These are phyloP conservation scores for Cosmia pyralina DNA, from an alignment of 2,888 invertebrate species.

Conservation along the genomic window DNA sequence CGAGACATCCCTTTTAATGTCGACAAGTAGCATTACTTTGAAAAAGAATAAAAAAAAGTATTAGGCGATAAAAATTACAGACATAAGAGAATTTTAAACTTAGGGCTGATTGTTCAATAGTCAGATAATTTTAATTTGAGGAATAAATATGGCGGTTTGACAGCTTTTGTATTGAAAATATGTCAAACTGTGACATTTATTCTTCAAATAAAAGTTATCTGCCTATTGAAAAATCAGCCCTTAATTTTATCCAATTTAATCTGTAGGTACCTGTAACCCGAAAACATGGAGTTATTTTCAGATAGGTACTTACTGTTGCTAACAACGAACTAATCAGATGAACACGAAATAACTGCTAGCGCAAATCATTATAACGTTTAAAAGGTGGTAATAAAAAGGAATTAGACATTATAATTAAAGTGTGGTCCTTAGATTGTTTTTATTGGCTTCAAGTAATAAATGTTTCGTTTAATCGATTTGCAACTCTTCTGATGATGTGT, in stretches of 20 bases:
- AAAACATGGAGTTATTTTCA: not conserved
- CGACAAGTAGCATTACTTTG: not conserved
- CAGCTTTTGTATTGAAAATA: too few relatives aligned
- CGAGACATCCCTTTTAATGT: not conserved
- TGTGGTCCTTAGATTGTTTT: slow-evolving; percentile 21
- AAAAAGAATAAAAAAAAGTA: not conserved
- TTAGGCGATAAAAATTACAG: too few relatives aligned
- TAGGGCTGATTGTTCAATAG: too few relatives aligned
- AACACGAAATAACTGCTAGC: not conserved
- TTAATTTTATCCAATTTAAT: not conserved
- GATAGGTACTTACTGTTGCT: not conserved
- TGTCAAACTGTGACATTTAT: too few relatives aligned
- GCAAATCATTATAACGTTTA: slow-evolving; percentile 3
- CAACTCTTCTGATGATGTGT: slow-evolving; percentile 7
- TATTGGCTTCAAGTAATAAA: slow-evolving; percentile 32
- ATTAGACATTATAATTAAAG: slow-evolving; percentile 39
- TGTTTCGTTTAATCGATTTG: slow-evolving; percentile 26
- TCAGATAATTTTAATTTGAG: too few relatives aligned
- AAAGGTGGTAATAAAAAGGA: slow-evolving; percentile 12
- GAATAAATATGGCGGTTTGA: too few relatives aligned
- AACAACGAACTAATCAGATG: slow-evolving; percentile 29
- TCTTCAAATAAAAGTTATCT: too few relatives aligned
- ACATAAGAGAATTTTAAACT: not conserved
- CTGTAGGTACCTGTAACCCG: not conserved
- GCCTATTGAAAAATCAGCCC: too few relatives aligned